Percentiles rank a stretch among this genome's conserved stretches.
phyloP scores from a whole-genome alignment of 2,888 invertebrate species.

The Keiferia lycopersicella region DNA sequence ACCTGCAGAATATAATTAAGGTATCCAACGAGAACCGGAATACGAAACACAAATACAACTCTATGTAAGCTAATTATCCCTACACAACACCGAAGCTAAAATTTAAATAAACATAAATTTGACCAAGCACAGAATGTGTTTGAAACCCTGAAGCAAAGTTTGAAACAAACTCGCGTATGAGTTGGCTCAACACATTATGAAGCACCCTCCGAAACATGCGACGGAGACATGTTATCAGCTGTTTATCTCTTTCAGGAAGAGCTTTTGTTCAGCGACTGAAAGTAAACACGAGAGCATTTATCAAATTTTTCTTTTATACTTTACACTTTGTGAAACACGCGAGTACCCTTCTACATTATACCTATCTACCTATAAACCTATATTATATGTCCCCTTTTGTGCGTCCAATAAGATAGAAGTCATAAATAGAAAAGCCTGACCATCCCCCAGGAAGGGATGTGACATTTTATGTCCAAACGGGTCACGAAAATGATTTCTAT shows the following conservation, averaged over 20 bases:
- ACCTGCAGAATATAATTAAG: slow-evolving; percentile 46
- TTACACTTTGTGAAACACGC: not conserved
- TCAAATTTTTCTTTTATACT: not conserved
- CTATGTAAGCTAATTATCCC: slow-evolving; percentile 37
- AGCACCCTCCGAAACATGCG: slow-evolving; percentile 20
- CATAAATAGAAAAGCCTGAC: slow-evolving; percentile 18
- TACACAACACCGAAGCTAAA: slow-evolving; percentile 37
- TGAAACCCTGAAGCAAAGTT: slow-evolving; percentile 36
- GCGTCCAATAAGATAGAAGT: slow-evolving; percentile 18
- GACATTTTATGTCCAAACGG: slow-evolving; percentile 25
- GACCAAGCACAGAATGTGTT: slow-evolving; percentile 36
- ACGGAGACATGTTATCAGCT: slow-evolving; percentile 26
- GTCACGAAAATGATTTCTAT: slow-evolving; percentile 23
- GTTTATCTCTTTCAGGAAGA: slow-evolving; percentile 24
- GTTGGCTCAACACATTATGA: slow-evolving; percentile 37
- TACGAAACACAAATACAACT: slow-evolving; percentile 35
- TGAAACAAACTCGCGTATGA: slow-evolving; percentile 40
- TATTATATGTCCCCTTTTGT: slow-evolving; percentile 3
- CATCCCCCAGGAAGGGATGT: slow-evolving; percentile 27
- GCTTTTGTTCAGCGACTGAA: slow-evolving; percentile 6
- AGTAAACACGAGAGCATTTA: not conserved
- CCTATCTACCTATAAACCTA: not conserved
- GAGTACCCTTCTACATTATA: too few species aligned
- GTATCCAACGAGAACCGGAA: slow-evolving; percentile 41
- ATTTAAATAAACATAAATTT: slow-evolving; percentile 47